Conservation (phyloP, 64 coral and sea anemone genomes). For the Stichodactyla mertensii region DNA sequence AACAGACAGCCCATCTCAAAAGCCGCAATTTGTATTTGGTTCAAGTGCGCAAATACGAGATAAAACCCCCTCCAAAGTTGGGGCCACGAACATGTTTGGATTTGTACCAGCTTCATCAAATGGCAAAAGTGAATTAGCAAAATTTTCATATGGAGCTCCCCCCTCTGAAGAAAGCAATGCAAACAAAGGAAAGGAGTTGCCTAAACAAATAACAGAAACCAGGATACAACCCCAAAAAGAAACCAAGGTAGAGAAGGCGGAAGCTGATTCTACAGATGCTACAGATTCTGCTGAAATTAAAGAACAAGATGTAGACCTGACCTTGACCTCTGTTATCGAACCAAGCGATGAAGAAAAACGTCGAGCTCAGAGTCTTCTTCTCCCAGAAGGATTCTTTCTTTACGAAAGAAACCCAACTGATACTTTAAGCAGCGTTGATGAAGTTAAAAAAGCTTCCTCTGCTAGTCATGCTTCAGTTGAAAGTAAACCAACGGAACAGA, state of each 20-base stretch:
- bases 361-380: constrained; percentile 20
- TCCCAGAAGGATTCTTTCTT: constrained; percentile 19
- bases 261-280: background rate
- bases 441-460: background rate
- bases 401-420: background rate
- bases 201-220: background rate
- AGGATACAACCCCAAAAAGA: background rate
- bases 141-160: background rate
- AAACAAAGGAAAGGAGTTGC: background rate
- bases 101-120: background rate
- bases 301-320: background rate
- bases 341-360: constrained; percentile 5
- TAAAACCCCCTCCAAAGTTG: background rate
- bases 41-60: background rate
- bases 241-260: background rate
- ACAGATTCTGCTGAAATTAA: background rate
- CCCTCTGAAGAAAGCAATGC: background rate
- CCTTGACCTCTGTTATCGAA: background rate
- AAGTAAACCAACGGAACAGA: background rate
- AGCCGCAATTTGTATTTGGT: constrained; percentile 3
- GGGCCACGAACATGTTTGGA: background rate
- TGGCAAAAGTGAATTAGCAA: background rate
- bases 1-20: background rate
- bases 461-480: background rate
- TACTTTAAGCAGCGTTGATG: background rate